phyloP scores from a whole-genome alignment of 2,888 invertebrate genomes.

The Loripinus fragilis region DNA sequence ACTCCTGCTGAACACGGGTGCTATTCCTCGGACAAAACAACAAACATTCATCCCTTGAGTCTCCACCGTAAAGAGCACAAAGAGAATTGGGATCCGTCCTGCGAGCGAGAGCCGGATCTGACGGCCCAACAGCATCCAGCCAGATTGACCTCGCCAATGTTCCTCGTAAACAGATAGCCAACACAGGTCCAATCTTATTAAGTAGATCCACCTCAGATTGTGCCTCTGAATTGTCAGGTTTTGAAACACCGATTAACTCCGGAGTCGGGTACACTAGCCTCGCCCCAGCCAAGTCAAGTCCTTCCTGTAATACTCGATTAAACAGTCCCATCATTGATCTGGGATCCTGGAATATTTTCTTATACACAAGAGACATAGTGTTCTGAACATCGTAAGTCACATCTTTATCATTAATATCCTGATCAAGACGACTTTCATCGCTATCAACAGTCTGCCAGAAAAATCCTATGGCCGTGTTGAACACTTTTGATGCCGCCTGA shows the following conservation, averaged over 20 bases:
- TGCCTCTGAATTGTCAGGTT: constrained; percentile 53
- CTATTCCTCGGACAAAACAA: constrained; percentile 79
- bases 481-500: constrained; percentile 73
- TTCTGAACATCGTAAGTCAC: constrained; percentile 76
- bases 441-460: constrained; percentile 81
- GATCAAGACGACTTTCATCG: constrained; percentile 70
- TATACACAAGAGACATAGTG: constrained; percentile 79
- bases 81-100: constrained; percentile 80
- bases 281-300: constrained; percentile 77
- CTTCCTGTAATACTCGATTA: constrained; percentile 76
- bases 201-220: constrained; percentile 59
- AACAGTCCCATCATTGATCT: constrained; percentile 77
- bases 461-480: constrained; percentile 76
- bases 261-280: constrained; percentile 77
- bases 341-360: constrained; percentile 76
- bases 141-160: constrained; percentile 76
- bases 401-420: constrained; percentile 59
- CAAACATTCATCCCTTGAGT: constrained; percentile 74
- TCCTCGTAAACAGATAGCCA: constrained; percentile 78
- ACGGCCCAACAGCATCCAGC: constrained; percentile 80
- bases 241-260: constrained; percentile 65
- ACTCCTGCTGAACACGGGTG: constrained; percentile 70
- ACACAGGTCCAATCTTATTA: constrained; percentile 77
- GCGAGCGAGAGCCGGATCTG: constrained; percentile 78
- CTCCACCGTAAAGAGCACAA: constrained; percentile 79